Percentiles rank a stretch among this genome's conserved stretches.
phyloP scores from a whole-genome alignment of 1,140 invertebrate genomes.

The Calosoma granatense region DNA sequence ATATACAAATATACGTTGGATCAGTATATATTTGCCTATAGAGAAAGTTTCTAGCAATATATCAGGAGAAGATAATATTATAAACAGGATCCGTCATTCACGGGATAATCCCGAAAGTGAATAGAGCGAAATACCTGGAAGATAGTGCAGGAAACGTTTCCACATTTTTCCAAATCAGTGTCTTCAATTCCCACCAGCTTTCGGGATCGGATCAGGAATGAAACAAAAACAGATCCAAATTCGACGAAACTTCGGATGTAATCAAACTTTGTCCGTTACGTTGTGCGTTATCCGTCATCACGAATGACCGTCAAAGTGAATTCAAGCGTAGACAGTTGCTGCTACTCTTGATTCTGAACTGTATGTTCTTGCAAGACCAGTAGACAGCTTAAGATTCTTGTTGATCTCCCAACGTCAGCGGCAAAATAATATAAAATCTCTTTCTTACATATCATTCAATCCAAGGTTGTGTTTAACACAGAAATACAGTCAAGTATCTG shows the following conservation, averaged over 20 bases:
- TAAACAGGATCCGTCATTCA: background rate
- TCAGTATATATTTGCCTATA: background rate
- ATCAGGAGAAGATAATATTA: background rate
- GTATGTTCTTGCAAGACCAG: too few species aligned
- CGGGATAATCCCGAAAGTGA: background rate
- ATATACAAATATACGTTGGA: too few species aligned
- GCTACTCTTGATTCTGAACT: too few species aligned
- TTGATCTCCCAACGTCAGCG: too few species aligned
- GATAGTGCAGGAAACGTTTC: background rate
- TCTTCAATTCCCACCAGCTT: background rate
- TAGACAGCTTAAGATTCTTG: too few species aligned
- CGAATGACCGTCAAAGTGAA: slow-evolving; percentile 3
- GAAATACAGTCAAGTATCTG: too few species aligned
- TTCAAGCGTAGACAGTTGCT: too few species aligned
- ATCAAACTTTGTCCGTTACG: background rate
- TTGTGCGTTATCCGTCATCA: slow-evolving; percentile 1
- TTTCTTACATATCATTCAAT: too few species aligned
- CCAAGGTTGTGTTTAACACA: too few species aligned
- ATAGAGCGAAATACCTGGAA: background rate
- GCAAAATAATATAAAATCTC: too few species aligned
- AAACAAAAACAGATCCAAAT: slow-evolving; percentile 4
- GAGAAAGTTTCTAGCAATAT: background rate
- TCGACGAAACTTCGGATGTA: slow-evolving; percentile 3
- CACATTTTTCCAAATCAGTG: background rate
- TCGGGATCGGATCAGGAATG: background rate